Evolutionary conservation across 2,797 vertebrate genomes (phyloP), one percentile per base, ranked within the genome.

Genomic region (Pipistrellus nathusii): DNA sequence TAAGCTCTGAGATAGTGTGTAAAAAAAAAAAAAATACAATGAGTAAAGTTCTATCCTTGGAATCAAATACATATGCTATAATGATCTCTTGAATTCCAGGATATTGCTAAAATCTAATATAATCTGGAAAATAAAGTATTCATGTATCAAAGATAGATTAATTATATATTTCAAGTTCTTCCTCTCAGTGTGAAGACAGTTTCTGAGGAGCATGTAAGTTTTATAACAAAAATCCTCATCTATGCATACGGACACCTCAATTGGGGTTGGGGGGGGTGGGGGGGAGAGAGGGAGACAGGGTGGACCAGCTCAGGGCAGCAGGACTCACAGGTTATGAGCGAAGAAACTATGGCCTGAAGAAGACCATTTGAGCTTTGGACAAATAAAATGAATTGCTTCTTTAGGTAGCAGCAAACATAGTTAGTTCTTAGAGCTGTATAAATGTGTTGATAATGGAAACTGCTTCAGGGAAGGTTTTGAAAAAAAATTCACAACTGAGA

Each of bases 391-490:
- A 88, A 88, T 18, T 62, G 18, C 8, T 51, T 7, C 25, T 85
- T 73, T 82, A 18, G 59, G 41, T 23, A 41, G 21, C 77, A 87
- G 53, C 59, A 77, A 88, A 84, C 75, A 62, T 1, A 46, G 66
- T 77, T 94, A 86, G 89, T 23, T 75, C 41, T 76, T 38, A 84
- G 84, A 84, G 44, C 46, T 78, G 38, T 35, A 66, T 27, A 88
- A 85, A 88, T 25, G 53, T 59, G 82, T 5, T 84, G 57, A 85
- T 77, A 78, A 81, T 95, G 57, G 68, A 97, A 87, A 91, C 30
- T 77, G 69, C 76, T 96, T 85, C 51, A 82, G 81, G 83, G 69
- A 91, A 78, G 17, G 20, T 59, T 83, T 55, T 3, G 1, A 14
- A 41, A 32, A 51, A 51, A 96, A 81, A 88, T 38, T 89, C 68